Conservation (phyloP, 2,113 vertebrate species). For the Sporophila hypoxantha region DNA sequence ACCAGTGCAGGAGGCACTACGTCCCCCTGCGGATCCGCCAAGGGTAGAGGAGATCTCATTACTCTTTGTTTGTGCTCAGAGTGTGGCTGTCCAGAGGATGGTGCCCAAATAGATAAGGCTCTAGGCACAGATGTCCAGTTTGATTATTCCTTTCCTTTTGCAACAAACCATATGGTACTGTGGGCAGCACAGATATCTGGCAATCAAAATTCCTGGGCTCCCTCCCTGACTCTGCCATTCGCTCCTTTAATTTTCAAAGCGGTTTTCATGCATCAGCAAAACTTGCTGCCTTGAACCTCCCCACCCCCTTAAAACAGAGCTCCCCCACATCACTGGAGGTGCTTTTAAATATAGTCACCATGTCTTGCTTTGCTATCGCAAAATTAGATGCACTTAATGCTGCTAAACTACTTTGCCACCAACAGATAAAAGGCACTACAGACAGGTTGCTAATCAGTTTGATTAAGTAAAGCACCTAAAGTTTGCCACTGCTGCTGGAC, state of each 20-base stretch:
- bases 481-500: constrained; percentile 22
- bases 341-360: not conserved
- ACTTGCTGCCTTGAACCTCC: not conserved
- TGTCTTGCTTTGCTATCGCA: not conserved
- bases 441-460: constrained; percentile 40
- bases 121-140: constrained; percentile 11
- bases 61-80: constrained; percentile 32
- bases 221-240: not conserved
- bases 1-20: not conserved
- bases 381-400: constrained; percentile 16
- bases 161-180: constrained; percentile 34
- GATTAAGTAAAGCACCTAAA: constrained; percentile 30
- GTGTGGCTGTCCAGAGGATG: not conserved
- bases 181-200: constrained; percentile 13
- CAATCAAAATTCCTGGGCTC: constrained; percentile 50
- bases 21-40: not conserved
- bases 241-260: not conserved
- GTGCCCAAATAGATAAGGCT: constrained; percentile 35
- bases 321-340: not conserved
- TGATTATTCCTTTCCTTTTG: constrained; percentile 37
- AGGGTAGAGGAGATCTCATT: not conserved
- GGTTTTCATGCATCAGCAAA: constrained; percentile 3
- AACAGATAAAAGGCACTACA: constrained; percentile 22
- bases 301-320: not conserved
- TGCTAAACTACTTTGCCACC: constrained; percentile 17